Percentiles rank a stretch among this genome's conserved stretches.
Evolutionary conservation across 1,140 invertebrate species (phyloP).

Genomic region (Drosophila tani): DNA sequence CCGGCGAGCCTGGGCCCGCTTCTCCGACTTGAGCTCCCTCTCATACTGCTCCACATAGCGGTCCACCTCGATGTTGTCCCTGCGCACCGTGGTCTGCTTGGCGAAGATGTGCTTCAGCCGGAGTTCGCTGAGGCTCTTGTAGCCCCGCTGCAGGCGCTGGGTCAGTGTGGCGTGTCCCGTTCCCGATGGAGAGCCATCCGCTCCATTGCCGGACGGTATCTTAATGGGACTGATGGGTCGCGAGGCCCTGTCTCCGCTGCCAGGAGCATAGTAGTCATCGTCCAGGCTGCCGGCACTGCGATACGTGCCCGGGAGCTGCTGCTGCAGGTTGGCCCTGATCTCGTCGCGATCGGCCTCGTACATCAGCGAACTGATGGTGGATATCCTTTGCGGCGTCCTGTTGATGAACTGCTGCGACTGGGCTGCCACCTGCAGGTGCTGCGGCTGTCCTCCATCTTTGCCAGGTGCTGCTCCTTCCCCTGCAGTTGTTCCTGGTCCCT

Average conservation of each 20-base stretch:
- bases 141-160: constrained; percentile 71
- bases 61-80: constrained; percentile 70
- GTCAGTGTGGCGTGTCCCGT: constrained; percentile 18
- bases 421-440: constrained; percentile 21
- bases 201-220: constrained; percentile 20
- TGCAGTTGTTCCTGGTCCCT: constrained; percentile 6
- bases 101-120: constrained; percentile 76
- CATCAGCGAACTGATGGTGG: constrained; percentile 79
- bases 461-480: background rate
- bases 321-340: constrained; percentile 7
- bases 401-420: constrained; percentile 75
- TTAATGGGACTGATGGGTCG: constrained; percentile 62
- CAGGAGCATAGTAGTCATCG: constrained; percentile 74
- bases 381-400: constrained; percentile 73
- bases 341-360: constrained; percentile 35
- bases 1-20: constrained; percentile 42
- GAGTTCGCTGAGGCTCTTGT: constrained; percentile 75
- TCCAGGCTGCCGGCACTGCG: constrained; percentile 76
- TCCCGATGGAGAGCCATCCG: background rate
- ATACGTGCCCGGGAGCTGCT: constrained; percentile 48
- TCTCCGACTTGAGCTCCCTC: constrained; percentile 60
- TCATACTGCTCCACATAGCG: constrained; percentile 75
- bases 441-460: constrained; percentile 2
- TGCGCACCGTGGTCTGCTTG: constrained; percentile 64
- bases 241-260: constrained; percentile 32